Evolutionary conservation across 2,888 invertebrate genomes (phyloP).

Genomic region (Eupithecia centaureata): DNA sequence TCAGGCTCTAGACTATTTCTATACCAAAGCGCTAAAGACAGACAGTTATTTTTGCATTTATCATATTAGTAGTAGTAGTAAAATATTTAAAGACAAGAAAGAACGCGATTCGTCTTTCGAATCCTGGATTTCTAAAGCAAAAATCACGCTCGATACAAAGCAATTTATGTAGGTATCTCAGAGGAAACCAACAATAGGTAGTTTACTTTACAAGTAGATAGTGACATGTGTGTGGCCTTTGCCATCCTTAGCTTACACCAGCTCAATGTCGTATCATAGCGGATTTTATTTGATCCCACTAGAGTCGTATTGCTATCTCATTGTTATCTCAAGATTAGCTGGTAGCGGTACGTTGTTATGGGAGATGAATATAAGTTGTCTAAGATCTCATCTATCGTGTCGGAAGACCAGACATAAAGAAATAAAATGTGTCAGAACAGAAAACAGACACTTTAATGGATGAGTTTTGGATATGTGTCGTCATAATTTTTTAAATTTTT

Average conservation of each 20-base stretch:
- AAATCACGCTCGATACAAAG: neutral
- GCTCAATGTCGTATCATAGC: conserved; percentile 15
- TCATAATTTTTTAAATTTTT: too few species aligned
- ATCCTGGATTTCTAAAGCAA: neutral
- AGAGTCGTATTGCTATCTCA: conserved; percentile 6
- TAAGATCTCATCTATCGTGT: neutral
- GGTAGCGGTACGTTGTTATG: conserved; percentile 4
- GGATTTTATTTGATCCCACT: conserved; percentile 12
- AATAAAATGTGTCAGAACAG: too few species aligned
- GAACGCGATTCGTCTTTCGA: neutral
- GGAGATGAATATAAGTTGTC: neutral
- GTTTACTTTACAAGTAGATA: neutral
- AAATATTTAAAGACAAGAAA: neutral
- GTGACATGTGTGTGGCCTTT: conserved; percentile 27
- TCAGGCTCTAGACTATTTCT: too few species aligned
- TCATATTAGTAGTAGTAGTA: too few species aligned
- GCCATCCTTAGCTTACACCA: conserved; percentile 15
- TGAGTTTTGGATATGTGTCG: neutral
- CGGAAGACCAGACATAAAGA: neutral
- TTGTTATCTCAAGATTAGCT: conserved; percentile 4
- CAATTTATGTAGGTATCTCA: neutral
- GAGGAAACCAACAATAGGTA: neutral
- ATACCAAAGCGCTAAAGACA: too few species aligned
- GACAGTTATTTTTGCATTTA: too few species aligned
- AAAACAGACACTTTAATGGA: too few species aligned